Evolutionary conservation across 2,113 vertebrate species (phyloP).

Genomic region (Choloepus hoffmanni): DNA sequence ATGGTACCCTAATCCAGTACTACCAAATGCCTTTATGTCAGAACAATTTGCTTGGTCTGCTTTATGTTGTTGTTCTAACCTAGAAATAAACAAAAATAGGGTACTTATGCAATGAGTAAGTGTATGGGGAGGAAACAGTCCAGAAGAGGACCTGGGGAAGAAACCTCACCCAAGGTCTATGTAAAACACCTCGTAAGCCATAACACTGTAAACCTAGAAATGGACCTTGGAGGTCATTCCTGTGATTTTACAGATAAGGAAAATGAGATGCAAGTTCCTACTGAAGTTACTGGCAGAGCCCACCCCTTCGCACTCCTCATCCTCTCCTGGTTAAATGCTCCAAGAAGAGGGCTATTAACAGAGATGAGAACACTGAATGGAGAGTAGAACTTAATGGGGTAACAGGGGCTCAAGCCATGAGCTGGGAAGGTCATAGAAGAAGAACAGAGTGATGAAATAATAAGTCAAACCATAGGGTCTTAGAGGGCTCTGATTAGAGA

Average conservation of each 20-base stretch:
- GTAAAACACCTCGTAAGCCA: not conserved
- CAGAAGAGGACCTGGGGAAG: not conserved
- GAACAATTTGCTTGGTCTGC: conserved; percentile 36
- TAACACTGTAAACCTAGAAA: conserved; percentile 9
- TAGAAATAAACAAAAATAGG: not conserved
- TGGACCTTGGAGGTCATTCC: not conserved
- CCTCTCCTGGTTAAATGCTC: not conserved
- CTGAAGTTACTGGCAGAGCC: not conserved
- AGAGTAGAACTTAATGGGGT: not conserved
- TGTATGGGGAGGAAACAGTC: not conserved
- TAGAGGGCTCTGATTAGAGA: not conserved
- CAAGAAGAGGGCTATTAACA: not conserved
- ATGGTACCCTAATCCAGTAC: not conserved
- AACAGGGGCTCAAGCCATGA: not conserved
- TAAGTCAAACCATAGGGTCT: not conserved
- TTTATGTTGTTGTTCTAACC: conserved; percentile 52
- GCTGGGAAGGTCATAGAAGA: not conserved
- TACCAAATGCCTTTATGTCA: conserved; percentile 2
- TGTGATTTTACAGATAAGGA: not conserved
- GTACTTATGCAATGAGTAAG: not conserved
- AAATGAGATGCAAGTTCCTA: not conserved
- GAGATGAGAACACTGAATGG: not conserved
- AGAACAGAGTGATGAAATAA: not conserved
- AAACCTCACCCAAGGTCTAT: not conserved
- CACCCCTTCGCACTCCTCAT: rapidly evolving